phyloP scores from a whole-genome alignment of 1,140 invertebrate species.

The Oryzaephilus surinamensis region DNA sequence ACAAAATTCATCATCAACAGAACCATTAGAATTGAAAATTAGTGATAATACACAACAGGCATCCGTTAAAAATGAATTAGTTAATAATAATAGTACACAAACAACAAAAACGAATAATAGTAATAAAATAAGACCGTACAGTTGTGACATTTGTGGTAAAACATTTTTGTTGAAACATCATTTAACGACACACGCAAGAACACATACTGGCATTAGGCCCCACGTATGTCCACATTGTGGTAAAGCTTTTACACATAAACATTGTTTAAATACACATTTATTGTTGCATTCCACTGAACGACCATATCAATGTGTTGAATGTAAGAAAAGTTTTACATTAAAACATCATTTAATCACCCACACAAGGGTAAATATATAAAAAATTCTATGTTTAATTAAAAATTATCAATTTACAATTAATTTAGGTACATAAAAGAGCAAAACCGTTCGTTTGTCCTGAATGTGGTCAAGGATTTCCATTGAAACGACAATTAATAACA shows the following conservation, averaged over 20 bases:
- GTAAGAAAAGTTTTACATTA: slow-evolving; percentile 76
- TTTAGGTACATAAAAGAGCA: slow-evolving; percentile 57
- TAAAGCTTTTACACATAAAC: slow-evolving; percentile 76
- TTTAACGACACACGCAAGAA: slow-evolving; percentile 65
- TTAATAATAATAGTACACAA: too few species aligned
- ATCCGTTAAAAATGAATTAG: too few species aligned
- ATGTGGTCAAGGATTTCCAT: slow-evolving; percentile 68
- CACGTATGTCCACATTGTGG: slow-evolving; percentile 76
- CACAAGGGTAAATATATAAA: slow-evolving; percentile 44
- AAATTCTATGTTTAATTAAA: too few species aligned
- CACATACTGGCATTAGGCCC: slow-evolving; percentile 70
- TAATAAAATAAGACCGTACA: slow-evolving; percentile 69
- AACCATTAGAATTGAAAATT: too few species aligned
- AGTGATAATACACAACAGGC: too few species aligned
- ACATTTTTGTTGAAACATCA: slow-evolving; percentile 74
- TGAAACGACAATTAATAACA: slow-evolving; percentile 71
- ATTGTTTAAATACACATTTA: slow-evolving; percentile 71
- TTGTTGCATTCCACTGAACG: slow-evolving; percentile 68
- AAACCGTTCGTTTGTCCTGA: slow-evolving; percentile 70
- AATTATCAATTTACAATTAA: too few species aligned
- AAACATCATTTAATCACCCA: slow-evolving; percentile 72
- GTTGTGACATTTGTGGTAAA: slow-evolving; percentile 71
- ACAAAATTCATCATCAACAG: too few species aligned
- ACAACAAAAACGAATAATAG: too few species aligned
- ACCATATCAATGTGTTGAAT: slow-evolving; percentile 72